Percentiles rank a stretch among this genome's conserved stretches.
Conservation (phyloP, 2,113 vertebrate species). For the Copsychus sechellarum region DNA sequence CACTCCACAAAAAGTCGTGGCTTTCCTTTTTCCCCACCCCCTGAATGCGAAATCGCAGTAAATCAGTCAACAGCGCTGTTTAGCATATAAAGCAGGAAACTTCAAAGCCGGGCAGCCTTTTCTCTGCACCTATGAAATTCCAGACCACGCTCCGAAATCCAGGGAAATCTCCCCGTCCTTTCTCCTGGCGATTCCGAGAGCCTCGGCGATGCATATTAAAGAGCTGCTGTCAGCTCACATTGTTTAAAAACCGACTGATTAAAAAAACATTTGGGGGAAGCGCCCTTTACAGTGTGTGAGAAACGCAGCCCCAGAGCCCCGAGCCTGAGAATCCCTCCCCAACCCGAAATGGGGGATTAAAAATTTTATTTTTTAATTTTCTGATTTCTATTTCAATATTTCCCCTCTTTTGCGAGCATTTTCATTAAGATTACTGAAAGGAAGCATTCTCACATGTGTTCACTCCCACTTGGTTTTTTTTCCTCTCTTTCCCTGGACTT, state of each 20-base stretch:
- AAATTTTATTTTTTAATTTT: not conserved
- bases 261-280: conserved; percentile 26
- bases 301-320: not conserved
- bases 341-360: too few species aligned
- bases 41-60: conserved; percentile 23
- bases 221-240: conserved; percentile 21
- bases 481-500: not conserved
- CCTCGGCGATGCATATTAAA: conserved; percentile 18
- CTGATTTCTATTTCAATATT: not conserved
- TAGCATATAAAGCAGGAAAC: conserved; percentile 30
- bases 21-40: conserved; percentile 6
- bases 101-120: conserved; percentile 1
- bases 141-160: not conserved
- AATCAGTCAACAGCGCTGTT: conserved; percentile 53
- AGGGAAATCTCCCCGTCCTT: not conserved
- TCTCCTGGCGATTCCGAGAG: not conserved
- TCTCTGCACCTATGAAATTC: conserved; percentile 51
- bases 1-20: conserved; percentile 20
- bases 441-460: not conserved
- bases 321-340: not conserved
- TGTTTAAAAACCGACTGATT: conserved; percentile 29
- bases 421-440: not conserved
- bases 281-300: not conserved
- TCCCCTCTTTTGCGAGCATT: not conserved
- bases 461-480: not conserved